These are phyloP conservation scores for Ephestia elutella DNA, from an alignment of 1,140 invertebrate genomes.

Conservation along the genomic window DNA sequence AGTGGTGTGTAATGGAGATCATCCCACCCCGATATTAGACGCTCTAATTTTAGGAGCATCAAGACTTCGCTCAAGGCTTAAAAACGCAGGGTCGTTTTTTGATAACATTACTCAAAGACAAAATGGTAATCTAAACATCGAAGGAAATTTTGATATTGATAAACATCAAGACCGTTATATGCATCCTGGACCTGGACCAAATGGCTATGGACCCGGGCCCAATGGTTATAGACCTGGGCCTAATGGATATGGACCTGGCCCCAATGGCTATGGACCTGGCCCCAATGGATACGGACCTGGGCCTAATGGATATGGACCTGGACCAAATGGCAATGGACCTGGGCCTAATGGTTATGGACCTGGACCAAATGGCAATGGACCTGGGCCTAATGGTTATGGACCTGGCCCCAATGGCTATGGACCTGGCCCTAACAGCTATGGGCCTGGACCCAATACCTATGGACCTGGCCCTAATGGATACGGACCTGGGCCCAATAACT, in stretches of 20 bases:
- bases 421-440: neutral
- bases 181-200: neutral
- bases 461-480: neutral
- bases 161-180: neutral
- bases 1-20: conserved; percentile 17
- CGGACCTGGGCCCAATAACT: neutral
- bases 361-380: neutral
- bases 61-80: conserved; percentile 17
- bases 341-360: neutral
- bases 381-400: neutral
- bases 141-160: conserved; percentile 11
- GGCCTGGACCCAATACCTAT: neutral
- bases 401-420: neutral
- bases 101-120: neutral
- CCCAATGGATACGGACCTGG: neutral
- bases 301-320: neutral
- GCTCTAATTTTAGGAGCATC: conserved; percentile 21
- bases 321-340: neutral
- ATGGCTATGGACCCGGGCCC: conserved; percentile 1
- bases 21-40: conserved; percentile 11
- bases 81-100: conserved; percentile 9
- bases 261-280: neutral
- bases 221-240: neutral
- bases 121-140: neutral
- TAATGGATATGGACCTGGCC: neutral